Conservation (phyloP, 2,888 invertebrate genomes). For the Scelioninae gen. 2 region DNA sequence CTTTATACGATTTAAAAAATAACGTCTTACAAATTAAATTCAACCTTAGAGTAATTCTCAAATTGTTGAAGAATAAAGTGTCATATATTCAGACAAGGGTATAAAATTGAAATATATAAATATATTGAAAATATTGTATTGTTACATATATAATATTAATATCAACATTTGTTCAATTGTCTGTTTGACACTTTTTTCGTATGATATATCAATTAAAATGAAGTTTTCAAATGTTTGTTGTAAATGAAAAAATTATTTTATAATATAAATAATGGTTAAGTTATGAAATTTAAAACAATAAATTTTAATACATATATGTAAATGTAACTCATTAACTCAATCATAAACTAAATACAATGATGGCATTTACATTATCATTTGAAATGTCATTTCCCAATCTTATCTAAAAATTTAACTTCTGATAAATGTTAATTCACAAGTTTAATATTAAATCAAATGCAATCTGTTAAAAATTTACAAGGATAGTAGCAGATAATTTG, state of each 20-base stretch:
- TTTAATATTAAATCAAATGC: not conserved
- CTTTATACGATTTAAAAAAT: not conserved
- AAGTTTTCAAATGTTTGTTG: no score
- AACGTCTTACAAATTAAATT: slow-evolving; percentile 13
- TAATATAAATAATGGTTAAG: not conserved
- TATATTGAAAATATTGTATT: no score
- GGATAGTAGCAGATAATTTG: not conserved
- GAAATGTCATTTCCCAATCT: not conserved
- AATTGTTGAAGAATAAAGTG: not conserved
- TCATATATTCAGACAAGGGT: not conserved
- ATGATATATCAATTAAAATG: no score
- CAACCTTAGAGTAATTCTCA: not conserved
- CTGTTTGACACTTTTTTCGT: no score
- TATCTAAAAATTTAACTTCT: not conserved
- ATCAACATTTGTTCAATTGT: no score
- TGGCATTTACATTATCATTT: not conserved
- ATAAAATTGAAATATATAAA: not conserved
- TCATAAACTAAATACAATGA: no score
- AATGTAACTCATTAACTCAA: not conserved
- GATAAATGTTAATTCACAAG: not conserved
- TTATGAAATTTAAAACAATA: not conserved
- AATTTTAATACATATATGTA: not conserved
- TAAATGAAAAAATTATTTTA: no score
- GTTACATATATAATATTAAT: no score
- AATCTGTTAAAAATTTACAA: not conserved